A percentile compares a stretch with the other conserved stretches of the same genome.
These are phyloP conservation scores for Orthosia cruda DNA, from an alignment of 2,888 invertebrate genomes.

Conservation along the genomic window DNA sequence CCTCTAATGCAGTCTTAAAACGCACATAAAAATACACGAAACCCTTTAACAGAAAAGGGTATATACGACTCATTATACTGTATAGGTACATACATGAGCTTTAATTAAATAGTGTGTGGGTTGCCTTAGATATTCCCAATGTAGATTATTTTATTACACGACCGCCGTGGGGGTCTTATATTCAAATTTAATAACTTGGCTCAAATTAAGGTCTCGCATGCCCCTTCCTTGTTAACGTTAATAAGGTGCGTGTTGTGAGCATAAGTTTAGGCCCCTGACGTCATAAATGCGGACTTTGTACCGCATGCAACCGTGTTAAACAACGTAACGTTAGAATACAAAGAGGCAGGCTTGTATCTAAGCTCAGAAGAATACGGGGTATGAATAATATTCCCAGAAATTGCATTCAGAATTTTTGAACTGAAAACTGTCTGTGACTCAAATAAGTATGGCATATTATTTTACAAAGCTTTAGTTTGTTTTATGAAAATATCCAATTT, in stretches of 20 bases:
- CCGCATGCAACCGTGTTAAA: slow-evolving; percentile 48
- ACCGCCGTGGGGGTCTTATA: slow-evolving; percentile 67
- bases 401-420: slow-evolving; percentile 50
- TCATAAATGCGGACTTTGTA: slow-evolving; percentile 66
- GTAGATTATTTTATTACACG: slow-evolving; percentile 68
- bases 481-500: neutral
- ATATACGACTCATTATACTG: slow-evolving; percentile 27
- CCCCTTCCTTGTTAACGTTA: slow-evolving; percentile 75
- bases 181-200: slow-evolving; percentile 79
- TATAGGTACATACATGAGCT: slow-evolving; percentile 8
- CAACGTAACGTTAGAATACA: slow-evolving; percentile 61
- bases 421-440: slow-evolving; percentile 41
- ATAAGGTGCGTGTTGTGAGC: slow-evolving; percentile 76
- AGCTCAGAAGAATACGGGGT: slow-evolving; percentile 59
- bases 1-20: slow-evolving; percentile 39
- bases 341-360: slow-evolving; percentile 56
- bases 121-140: slow-evolving; percentile 51
- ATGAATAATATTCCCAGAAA: slow-evolving; percentile 64
- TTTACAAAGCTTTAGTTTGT: slow-evolving; percentile 25
- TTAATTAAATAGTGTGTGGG: slow-evolving; percentile 50
- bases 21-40: slow-evolving; percentile 14
- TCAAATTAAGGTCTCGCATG: slow-evolving; percentile 72
- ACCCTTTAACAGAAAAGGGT: slow-evolving; percentile 23
- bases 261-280: slow-evolving; percentile 68
- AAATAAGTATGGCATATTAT: slow-evolving; percentile 39